Evolutionary conservation across 2,888 invertebrate genomes (phyloP).

Genomic region (Andrena praecox): DNA sequence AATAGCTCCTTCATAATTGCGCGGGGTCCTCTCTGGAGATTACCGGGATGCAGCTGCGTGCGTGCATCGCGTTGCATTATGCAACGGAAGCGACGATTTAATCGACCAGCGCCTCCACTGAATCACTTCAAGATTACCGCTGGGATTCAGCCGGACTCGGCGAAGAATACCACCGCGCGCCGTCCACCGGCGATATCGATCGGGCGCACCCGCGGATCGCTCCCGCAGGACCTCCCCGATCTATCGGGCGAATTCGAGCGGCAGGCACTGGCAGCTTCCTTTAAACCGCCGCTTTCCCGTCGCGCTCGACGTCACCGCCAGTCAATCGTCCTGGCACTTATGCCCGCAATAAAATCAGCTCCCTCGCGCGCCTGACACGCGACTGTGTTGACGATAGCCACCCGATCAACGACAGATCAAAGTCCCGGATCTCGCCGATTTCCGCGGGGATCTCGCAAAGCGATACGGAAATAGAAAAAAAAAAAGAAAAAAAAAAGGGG

Average conservation of each 20-base stretch:
- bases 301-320: neutral
- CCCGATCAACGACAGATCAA: neutral
- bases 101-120: conserved; percentile 39
- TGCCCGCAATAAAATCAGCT: conserved; percentile 8
- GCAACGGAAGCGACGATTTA: conserved; percentile 47
- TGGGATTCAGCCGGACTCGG: conserved; percentile 15
- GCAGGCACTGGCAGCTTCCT: no score
- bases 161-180: conserved; percentile 6
- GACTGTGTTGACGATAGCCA: no score
- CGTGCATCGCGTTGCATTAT: conserved; percentile 42
- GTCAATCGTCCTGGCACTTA: neutral
- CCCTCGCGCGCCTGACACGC: no score
- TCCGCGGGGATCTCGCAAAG: conserved; percentile 5
- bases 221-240: neutral
- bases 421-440: neutral
- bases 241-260: no score
- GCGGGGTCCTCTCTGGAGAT: conserved; percentile 3
- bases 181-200: neutral
- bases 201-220: neutral
- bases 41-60: conserved; percentile 30
- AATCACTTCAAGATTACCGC: conserved; percentile 40
- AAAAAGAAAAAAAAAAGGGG: neutral
- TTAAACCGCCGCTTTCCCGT: neutral
- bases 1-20: conserved; percentile 41
- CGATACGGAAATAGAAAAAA: conserved; percentile 20